phyloP scores from a whole-genome alignment of 2,797 vertebrate species.

The Saxicola maurus region DNA sequence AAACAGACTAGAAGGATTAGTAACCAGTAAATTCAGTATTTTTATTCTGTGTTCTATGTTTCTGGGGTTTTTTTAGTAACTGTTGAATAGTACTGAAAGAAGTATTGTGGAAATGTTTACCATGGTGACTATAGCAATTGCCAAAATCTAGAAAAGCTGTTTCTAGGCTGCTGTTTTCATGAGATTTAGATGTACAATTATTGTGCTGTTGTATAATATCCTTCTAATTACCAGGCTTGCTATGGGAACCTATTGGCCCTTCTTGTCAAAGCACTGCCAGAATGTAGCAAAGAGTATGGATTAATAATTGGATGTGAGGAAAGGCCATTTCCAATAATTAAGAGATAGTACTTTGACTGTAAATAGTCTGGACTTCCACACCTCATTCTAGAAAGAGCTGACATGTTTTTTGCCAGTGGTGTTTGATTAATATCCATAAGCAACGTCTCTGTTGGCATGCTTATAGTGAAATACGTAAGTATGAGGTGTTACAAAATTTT shows the following conservation, averaged over 20 bases:
- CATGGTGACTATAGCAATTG: not conserved
- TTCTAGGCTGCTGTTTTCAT: not conserved
- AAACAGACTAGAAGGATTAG: not conserved
- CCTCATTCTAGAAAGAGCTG: not conserved
- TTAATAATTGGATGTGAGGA: not conserved
- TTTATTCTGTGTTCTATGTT: not conserved
- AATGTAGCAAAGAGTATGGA: not conserved
- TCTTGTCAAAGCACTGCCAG: not conserved
- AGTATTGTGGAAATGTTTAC: not conserved
- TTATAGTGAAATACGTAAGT: not conserved
- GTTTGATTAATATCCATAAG: not conserved
- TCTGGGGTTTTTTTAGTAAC: not conserved
- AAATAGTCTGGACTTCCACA: not conserved
- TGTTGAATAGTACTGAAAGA: not conserved
- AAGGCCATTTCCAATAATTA: not conserved
- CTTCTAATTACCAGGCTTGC: not conserved
- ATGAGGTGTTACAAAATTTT: not conserved
- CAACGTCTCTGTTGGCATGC: not conserved
- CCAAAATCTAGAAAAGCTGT: not conserved
- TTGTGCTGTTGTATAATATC: not conserved
- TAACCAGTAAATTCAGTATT: not conserved
- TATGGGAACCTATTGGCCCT: not conserved
- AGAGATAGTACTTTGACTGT: not conserved
- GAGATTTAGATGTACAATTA: not conserved
- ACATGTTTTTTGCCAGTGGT: not conserved